phyloP scores from a whole-genome alignment of 2,888 invertebrate species.

The Copidosoma aretas region DNA sequence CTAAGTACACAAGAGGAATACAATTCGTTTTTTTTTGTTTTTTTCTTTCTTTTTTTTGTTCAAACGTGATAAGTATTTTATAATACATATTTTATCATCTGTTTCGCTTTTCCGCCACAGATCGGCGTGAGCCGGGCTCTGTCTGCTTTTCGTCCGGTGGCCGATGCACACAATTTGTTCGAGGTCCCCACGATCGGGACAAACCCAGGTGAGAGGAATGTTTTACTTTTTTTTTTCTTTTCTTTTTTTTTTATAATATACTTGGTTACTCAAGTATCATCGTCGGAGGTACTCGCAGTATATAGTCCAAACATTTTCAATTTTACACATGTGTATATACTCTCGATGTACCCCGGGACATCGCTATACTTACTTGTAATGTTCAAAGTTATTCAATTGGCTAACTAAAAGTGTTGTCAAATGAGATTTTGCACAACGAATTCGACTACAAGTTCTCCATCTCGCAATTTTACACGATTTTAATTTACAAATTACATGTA shows the following conservation, averaged over 20 bases:
- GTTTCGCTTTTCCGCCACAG: conserved; percentile 45
- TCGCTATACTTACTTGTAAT: too few relatives aligned
- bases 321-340: too few relatives aligned
- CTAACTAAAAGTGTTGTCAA: not conserved
- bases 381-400: not conserved
- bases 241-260: not conserved
- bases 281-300: not conserved
- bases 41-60: conserved; percentile 6
- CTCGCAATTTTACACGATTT: not conserved
- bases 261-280: not conserved
- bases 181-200: conserved; percentile 68
- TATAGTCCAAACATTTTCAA: not conserved
- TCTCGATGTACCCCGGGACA: too few relatives aligned
- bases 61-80: too few relatives aligned
- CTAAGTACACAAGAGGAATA: conserved; percentile 6
- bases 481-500: conserved; percentile 7
- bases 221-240: conserved; percentile 3
- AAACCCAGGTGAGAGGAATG: conserved; percentile 70
- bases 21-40: conserved; percentile 35
- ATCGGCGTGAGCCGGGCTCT: conserved; percentile 77
- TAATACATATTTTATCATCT: too few relatives aligned
- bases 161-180: conserved; percentile 63
- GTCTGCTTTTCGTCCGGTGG: conserved; percentile 73
- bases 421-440: not conserved
- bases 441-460: conserved; percentile 6